Evolutionary conservation across 2,113 vertebrate genomes (phyloP).

Genomic region (Chaenogobius annularis): DNA sequence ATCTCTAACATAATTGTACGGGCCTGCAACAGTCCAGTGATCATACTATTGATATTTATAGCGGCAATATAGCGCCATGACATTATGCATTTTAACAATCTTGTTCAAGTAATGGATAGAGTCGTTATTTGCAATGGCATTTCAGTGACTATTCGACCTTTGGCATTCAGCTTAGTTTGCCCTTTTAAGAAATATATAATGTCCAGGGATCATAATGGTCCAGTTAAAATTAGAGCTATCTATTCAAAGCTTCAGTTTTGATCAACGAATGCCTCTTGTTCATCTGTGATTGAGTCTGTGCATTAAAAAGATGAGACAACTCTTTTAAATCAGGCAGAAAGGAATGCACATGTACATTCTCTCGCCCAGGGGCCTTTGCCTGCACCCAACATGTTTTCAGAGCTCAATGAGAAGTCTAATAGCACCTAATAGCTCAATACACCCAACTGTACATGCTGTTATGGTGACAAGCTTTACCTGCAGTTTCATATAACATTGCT

Average conservation of each 20-base stretch:
- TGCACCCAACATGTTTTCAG: slow-evolving; percentile 65
- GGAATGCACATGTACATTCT: slow-evolving; percentile 66
- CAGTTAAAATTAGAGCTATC: slow-evolving; percentile 12
- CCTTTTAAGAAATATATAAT: not conserved
- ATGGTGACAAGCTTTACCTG: slow-evolving; percentile 3
- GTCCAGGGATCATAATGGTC: slow-evolving; percentile 6
- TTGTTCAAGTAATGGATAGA: not conserved
- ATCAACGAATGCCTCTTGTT: slow-evolving; percentile 56
- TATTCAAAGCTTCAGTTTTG: slow-evolving; percentile 32
- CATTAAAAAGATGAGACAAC: slow-evolving; percentile 53
- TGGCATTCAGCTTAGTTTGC: not conserved
- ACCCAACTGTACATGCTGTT: slow-evolving; percentile 23
- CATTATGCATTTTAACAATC: not conserved
- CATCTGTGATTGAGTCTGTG: slow-evolving; percentile 63
- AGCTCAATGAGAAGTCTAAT: slow-evolving; percentile 48
- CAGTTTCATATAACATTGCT: slow-evolving; percentile 13
- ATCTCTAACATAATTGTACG: no score
- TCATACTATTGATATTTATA: not conserved
- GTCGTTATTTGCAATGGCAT: not conserved
- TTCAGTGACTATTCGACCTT: not conserved
- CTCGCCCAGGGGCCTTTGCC: slow-evolving; percentile 57
- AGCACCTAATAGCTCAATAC: slow-evolving; percentile 33
- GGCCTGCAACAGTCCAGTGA: no score
- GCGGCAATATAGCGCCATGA: not conserved
- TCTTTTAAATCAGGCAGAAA: slow-evolving; percentile 74